phyloP scores from a whole-genome alignment of 2,888 invertebrate species.

The Lepeophtheirus nordmannii region DNA sequence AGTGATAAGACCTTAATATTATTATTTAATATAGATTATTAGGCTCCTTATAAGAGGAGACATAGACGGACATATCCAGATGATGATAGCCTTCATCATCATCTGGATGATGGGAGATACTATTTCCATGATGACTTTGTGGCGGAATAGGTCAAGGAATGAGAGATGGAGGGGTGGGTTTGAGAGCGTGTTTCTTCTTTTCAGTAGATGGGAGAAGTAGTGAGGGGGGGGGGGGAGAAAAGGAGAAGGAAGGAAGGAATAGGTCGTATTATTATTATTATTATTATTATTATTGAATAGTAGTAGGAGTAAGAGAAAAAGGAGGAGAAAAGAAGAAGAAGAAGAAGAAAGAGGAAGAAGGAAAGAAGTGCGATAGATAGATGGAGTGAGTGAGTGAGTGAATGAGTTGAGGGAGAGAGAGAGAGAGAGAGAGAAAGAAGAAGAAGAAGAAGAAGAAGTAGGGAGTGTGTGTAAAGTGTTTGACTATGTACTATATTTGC shows the following conservation, averaged over 20 bases:
- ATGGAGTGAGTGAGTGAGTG: not conserved
- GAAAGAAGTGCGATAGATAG: not conserved
- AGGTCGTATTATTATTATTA: not conserved
- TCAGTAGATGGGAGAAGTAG: not conserved
- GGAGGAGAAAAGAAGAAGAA: not conserved
- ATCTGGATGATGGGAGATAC: too few species aligned
- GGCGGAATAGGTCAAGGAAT: too few species aligned
- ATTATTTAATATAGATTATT: too few species aligned
- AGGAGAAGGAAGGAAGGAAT: not conserved
- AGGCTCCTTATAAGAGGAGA: too few species aligned
- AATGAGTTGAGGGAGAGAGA: constrained; percentile 19
- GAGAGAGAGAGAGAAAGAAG: constrained; percentile 11
- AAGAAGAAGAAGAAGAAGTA: constrained; percentile 1
- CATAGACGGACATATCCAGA: too few species aligned
- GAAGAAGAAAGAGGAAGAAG: not conserved
- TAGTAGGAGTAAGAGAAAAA: not conserved
- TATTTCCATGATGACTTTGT: too few species aligned
- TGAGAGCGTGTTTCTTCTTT: too few species aligned
- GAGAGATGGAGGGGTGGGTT: too few species aligned
- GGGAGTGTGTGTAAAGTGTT: not conserved
- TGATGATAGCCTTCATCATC: too few species aligned
- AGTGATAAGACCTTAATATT: too few species aligned
- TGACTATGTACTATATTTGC: not conserved
- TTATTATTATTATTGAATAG: not conserved
- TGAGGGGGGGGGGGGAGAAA: not conserved